Base-by-base conservation (phyloP, 1,140 invertebrate species). In the Drosophila teissieri region DNA sequence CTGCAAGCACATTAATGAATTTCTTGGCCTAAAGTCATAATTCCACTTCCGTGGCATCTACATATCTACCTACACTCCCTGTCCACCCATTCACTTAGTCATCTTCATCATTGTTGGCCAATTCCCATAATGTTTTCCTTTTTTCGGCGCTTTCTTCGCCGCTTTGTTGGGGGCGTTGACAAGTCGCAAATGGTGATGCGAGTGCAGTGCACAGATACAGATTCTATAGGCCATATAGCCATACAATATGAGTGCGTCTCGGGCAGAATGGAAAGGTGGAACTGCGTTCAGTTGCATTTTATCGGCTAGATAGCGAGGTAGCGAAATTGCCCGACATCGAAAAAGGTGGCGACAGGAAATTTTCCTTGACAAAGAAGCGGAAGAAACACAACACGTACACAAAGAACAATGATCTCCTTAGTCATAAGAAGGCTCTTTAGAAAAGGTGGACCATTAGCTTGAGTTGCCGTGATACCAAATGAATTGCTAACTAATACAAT, bases 121-220 rank as follows among this genome's bases (percentile, higher is more conserved):
- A 72, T 69, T 48, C 34, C 37, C 65, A 69, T 53, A 22, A 69
- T 27, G 22, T 48, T 72, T 62, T 40, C 42, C 44, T 48, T 60
- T 44, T 60, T 75, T 73, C 44, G 42, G 82, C 69, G 22, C 51
- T 81, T 64, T 83, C 80, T 83, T 85, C 58, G 78, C 73, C 62
- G 51, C 69, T 72, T 72, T 70, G 67, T 73, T 62, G 62, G 27
- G 48, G 51, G 57, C 72, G 79, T 61, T 82, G 80, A 80, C 70
- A 84, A 83, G 61, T 40, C 49, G 60, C 60, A 60, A 56, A 40
- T 48, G 60, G 36, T 44, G 46, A 40, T 55, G 37, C 3, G 37
- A 14, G 64, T 31, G 31, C 31, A 54, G 27, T 48, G 53, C 51
- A 70, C 54, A 73, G 51, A 61, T 27, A 48, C 48, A 19, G 42